Base-by-base conservation (phyloP, 2,888 invertebrate genomes). In the Drosophila paranaensis region DNA sequence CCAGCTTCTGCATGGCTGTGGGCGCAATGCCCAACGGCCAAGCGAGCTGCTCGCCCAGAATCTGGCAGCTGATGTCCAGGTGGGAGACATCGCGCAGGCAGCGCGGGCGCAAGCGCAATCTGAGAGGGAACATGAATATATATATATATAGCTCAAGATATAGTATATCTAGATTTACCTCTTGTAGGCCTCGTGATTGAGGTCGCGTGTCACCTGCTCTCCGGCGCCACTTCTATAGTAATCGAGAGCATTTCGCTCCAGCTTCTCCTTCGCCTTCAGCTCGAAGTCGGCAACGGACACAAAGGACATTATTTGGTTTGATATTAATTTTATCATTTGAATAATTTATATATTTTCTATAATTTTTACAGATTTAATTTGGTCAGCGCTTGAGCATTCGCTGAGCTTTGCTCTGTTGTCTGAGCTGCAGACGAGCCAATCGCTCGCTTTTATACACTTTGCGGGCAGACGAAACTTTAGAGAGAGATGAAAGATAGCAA, bases 1-100 rank as follows among this genome's bases (percentile, higher is more conserved):
- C 98, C 97, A 98, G 96, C 85, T 95, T 94, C 92, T 98, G 98
- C 97, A 98, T 97, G 0, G 98, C 98, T 0, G 97, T 96, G 0
- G 98, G 98, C 0, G 98, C 95, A 69, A 98, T 95, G 8, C 97
- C 98, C 40, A 97, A 90, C 0, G 97, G 97, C 93, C 97, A 95
- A 2, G 95, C 93, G 2, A 97, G 93, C 65, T 93, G 93, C 35
- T 94, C n/a, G n/a, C n/a, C n/a, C n/a, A n/a, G n/a, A n/a, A n/a
- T n/a, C 20, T 20, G 2, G 20, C 20, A 20, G 20, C 94, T 93
- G 16, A 95, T 93, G 82, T 96, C 94, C 80, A 95, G 93, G 25
- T 93, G 92, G 0, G 95, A 94, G 3, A 97, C 96, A 91, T 97
- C 95, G 39, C 95, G 93, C 71, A 98, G 93, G 83, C 96, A 95